These are phyloP conservation scores for Diachasmimorpha longicaudata DNA, from an alignment of 1,140 invertebrate species.

Conservation along the genomic window DNA sequence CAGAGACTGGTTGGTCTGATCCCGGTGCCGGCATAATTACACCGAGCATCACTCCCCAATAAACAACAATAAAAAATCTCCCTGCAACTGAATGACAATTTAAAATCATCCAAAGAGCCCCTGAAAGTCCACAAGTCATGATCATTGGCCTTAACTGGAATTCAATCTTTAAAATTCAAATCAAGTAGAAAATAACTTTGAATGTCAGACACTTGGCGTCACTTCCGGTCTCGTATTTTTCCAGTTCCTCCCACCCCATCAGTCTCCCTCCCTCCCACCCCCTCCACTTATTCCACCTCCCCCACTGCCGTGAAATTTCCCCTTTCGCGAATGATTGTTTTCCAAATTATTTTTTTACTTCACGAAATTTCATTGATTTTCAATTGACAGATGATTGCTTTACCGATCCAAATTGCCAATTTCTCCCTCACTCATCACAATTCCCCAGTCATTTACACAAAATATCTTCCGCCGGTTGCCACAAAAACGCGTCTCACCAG, in stretches of 20 bases:
- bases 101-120: background rate
- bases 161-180: no score
- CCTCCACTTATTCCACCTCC: conserved; percentile 5
- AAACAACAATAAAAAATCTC: background rate
- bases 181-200: background rate
- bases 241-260: conserved; percentile 9
- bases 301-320: background rate
- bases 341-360: background rate
- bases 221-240: conserved; percentile 15
- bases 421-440: background rate
- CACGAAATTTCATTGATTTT: background rate
- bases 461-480: conserved; percentile 35
- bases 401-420: background rate
- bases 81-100: no score
- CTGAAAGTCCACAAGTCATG: background rate
- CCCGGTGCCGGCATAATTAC: conserved; percentile 4
- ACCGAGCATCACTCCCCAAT: background rate
- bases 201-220: conserved; percentile 6
- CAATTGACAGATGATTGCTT: no score
- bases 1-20: conserved; percentile 5
- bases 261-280: background rate
- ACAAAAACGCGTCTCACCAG: conserved; percentile 54
- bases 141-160: background rate
- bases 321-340: background rate
- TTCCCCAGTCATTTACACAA: background rate